phyloP scores from a whole-genome alignment of 53 echinoderm and acorn worm species.

The Mesocentrotus franciscanus region DNA sequence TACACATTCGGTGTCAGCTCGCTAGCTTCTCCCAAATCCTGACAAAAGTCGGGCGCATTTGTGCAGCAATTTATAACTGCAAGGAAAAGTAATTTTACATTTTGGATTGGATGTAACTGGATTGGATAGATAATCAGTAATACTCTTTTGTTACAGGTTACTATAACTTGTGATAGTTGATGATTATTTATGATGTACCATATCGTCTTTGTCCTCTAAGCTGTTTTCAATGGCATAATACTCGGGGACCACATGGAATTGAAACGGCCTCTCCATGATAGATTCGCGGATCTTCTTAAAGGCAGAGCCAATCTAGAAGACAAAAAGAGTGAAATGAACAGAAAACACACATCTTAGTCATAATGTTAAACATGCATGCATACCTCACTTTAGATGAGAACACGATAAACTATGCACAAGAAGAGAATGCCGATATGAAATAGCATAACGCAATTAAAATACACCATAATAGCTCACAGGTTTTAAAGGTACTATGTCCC shows the following conservation, averaged over 20 bases:
- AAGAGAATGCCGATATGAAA: too few species aligned
- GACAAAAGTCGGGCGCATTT: too few species aligned
- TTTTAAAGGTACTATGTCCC: too few species aligned
- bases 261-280: constrained; percentile 51
- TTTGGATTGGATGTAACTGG: too few species aligned
- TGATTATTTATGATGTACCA: background rate
- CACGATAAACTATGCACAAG: background rate
- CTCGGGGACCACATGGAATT: constrained; percentile 33
- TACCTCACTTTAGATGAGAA: background rate
- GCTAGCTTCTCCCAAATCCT: too few species aligned
- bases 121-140: too few species aligned
- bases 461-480: too few species aligned
- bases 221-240: constrained; percentile 67
- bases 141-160: too few species aligned
- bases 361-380: background rate
- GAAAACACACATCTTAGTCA: background rate
- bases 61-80: too few species aligned
- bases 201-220: background rate
- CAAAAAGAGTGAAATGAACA: background rate
- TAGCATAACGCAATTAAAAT: too few species aligned
- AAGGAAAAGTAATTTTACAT: too few species aligned
- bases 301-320: constrained; percentile 36
- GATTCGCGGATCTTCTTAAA: constrained; percentile 33
- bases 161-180: background rate
- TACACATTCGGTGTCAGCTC: too few species aligned